These are phyloP conservation scores for Isichthys henryi DNA, from an alignment of 2,113 vertebrate genomes.

Conservation along the genomic window DNA sequence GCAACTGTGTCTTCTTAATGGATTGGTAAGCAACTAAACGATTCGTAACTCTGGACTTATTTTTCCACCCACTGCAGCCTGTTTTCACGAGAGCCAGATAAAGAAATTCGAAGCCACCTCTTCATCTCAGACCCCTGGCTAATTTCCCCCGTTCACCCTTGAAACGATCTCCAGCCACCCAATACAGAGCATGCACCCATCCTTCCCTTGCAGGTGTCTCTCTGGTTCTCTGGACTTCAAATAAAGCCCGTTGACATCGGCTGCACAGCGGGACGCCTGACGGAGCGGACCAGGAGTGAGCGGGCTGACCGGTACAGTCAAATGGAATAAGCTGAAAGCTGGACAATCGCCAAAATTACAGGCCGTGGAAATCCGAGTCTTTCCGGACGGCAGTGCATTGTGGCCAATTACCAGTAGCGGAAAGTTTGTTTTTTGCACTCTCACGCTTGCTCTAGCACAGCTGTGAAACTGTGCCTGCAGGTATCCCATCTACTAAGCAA, in stretches of 20 bases:
- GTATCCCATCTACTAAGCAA: background rate
- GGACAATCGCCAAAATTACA: background rate
- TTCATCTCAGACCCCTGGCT: background rate
- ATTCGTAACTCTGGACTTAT: background rate
- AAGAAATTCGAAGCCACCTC: background rate
- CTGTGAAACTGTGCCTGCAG: background rate
- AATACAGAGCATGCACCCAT: background rate
- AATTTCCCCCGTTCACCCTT: background rate
- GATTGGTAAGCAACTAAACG: background rate
- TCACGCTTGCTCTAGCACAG: background rate
- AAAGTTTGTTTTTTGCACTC: background rate
- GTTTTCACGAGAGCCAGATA: background rate
- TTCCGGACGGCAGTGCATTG: background rate
- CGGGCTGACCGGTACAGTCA: background rate
- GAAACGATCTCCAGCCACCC: background rate
- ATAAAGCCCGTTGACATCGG: no score
- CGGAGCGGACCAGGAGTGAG: background rate
- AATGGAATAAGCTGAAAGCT: background rate
- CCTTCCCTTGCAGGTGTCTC: background rate
- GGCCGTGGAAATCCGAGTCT: background rate
- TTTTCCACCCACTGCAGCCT: background rate
- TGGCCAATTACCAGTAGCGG: background rate
- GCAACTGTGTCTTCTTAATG: background rate
- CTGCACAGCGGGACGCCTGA: background rate
- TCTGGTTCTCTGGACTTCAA: background rate